Percentiles rank a stretch among this genome's conserved stretches.
Conservation (phyloP, 2,888 invertebrate species). For the Odontothrips loti region DNA sequence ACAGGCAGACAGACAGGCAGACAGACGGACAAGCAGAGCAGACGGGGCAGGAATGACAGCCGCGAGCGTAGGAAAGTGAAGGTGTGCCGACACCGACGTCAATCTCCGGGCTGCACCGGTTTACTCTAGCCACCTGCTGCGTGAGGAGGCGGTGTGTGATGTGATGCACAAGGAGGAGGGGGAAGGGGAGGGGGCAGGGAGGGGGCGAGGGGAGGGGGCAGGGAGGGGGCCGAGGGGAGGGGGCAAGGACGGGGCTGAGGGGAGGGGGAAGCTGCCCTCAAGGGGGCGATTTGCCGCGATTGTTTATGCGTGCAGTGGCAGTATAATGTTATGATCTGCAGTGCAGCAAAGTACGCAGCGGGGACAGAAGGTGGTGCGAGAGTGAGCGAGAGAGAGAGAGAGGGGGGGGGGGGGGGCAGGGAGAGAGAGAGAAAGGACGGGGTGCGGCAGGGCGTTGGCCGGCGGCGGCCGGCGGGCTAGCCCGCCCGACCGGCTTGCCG, state of each 20-base stretch:
- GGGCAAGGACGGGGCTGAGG: neutral
- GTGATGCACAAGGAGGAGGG: neutral
- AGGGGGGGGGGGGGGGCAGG: neutral
- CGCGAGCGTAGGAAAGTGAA: too few species aligned
- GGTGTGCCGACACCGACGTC: neutral
- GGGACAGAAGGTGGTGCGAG: neutral
- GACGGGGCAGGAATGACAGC: too few species aligned
- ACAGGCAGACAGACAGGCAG: too few species aligned
- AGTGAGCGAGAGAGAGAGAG: neutral
- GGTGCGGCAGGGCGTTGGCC: neutral
- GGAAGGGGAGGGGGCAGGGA: neutral
- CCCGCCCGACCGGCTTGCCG: too few species aligned
- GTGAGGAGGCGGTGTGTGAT: neutral
- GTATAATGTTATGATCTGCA: conserved; percentile 25
- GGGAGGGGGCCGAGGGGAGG: neutral
- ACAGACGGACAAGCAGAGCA: too few species aligned
- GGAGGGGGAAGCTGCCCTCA: neutral
- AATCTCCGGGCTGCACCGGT: neutral
- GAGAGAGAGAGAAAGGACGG: neutral
- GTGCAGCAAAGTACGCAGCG: neutral
- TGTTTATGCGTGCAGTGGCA: conserved; percentile 17
- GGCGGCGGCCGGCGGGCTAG: too few species aligned
- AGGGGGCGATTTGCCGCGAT: neutral
- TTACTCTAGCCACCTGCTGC: neutral
- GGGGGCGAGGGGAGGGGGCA: neutral